Evolutionary conservation across 2,113 vertebrate genomes (phyloP), one percentile per base, ranked within the genome.

Genomic region (Perca fluviatilis): DNA sequence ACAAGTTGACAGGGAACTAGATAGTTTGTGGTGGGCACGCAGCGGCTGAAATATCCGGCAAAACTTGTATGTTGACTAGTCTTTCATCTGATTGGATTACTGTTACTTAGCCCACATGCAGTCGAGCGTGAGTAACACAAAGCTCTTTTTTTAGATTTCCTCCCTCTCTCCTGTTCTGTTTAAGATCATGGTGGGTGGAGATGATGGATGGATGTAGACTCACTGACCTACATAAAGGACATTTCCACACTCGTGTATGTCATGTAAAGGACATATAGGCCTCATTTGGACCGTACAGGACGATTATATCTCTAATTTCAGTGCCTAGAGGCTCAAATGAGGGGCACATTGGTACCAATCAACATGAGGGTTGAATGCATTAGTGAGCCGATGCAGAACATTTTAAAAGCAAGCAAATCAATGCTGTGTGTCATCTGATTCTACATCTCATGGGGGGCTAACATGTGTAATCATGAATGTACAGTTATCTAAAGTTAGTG

Each of bases 31-130:
- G 79, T 81, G 74, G 80, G 74, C 12, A n/a, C 70, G 43, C 60
- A 88, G 74, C 67, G 58, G 74, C 91, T 86, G 86, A 84, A 85
- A 82, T 84, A 89, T 86, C 77, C 49, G 54, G 86, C 56, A 87
- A 86, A 87, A 91, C 85, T 88, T 88, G 82, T 75, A 82, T 86
- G 83, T 80, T 82, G 85, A 88, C 89, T 86, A 85, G 91, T 93
- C 80, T 80, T 92, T 87, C 83, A 90, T 94, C 85, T 91, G 89
- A 93, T 89, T 91, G 82, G 76, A 91, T 93, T 87, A 90, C 66
- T 73, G 79, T 89, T 88, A 91, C 83, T 89, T 73, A 85, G 78
- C 70, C 71, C 67, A 66, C 46, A 77, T 5, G 58, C 86, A 88
- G 68, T 75, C n/a, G 66, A 84, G 89, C 36, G 14, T n/a, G 30